phyloP scores from a whole-genome alignment of 2,888 invertebrate genomes.

The Eupithecia insigniata region DNA sequence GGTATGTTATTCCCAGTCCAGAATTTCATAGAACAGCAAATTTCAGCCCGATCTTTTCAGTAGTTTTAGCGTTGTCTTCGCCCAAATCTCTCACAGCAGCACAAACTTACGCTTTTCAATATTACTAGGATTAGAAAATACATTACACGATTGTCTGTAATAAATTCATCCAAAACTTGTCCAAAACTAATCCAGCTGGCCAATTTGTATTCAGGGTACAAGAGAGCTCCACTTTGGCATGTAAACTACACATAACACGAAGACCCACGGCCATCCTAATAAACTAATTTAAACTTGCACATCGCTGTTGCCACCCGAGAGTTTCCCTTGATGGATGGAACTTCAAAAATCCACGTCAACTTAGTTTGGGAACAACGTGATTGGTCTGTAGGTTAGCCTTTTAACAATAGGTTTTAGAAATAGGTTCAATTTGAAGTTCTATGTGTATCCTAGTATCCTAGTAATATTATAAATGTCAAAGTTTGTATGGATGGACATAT shows the following conservation, averaged over 20 bases:
- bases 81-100: neutral
- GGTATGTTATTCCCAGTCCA: neutral
- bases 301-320: conserved; percentile 13
- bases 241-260: conserved; percentile 44
- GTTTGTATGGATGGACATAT: no score
- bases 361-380: conserved; percentile 48
- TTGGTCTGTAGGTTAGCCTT: neutral
- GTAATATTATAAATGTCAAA: no score
- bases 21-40: neutral
- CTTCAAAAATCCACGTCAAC: conserved; percentile 50
- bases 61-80: neutral
- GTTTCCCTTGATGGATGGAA: conserved; percentile 27
- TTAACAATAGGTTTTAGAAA: neutral
- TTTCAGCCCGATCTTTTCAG: neutral
- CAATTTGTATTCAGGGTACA: conserved; percentile 70
- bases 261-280: conserved; percentile 62
- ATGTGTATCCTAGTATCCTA: no score
- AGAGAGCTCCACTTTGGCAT: conserved; percentile 57
- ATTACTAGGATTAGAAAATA: neutral
- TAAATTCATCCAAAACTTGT: conserved; percentile 56
- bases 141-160: conserved; percentile 20
- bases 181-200: conserved; percentile 51
- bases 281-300: conserved; percentile 79
- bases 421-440: neutral
- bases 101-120: neutral